Conservation (phyloP, 2,888 invertebrate species). For the Stenchaetothrips biformis region DNA sequence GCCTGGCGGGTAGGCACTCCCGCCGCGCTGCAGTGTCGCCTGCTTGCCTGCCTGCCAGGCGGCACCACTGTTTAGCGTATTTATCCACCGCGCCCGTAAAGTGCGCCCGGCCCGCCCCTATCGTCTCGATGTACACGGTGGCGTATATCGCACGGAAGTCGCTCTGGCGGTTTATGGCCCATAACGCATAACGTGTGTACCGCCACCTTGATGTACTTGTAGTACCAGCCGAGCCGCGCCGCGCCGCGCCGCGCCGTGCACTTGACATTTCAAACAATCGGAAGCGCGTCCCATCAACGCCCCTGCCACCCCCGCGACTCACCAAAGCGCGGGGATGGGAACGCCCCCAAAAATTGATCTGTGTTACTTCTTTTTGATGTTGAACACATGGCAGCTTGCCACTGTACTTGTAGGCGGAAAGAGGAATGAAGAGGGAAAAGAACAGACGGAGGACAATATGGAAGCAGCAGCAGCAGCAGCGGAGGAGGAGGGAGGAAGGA, state of each 20-base stretch:
- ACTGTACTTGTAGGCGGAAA: neutral
- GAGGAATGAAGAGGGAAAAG: neutral
- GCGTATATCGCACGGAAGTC: conserved; percentile 24
- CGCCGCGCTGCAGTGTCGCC: neutral
- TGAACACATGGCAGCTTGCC: too few relatives aligned
- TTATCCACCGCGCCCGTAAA: neutral
- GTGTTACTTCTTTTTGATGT: too few relatives aligned
- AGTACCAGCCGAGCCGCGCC: neutral
- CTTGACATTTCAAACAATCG: conserved; percentile 8
- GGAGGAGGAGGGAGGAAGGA: neutral
- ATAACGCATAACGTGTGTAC: conserved; percentile 10
- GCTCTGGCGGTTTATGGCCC: neutral
- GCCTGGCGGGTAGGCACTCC: neutral
- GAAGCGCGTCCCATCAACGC: neutral
- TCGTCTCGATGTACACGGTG: conserved; percentile 1
- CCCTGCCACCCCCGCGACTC: neutral
- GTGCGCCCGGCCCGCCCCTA: neutral
- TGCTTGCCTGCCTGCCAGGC: neutral
- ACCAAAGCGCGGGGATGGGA: too few relatives aligned
- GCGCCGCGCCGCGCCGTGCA: neutral
- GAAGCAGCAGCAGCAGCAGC: too few relatives aligned
- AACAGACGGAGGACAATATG: neutral
- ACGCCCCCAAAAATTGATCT: too few relatives aligned
- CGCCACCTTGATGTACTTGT: neutral
- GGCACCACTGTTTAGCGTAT: neutral